Conservation (phyloP, 2,888 invertebrate species). For the Aphodius sticticus region DNA sequence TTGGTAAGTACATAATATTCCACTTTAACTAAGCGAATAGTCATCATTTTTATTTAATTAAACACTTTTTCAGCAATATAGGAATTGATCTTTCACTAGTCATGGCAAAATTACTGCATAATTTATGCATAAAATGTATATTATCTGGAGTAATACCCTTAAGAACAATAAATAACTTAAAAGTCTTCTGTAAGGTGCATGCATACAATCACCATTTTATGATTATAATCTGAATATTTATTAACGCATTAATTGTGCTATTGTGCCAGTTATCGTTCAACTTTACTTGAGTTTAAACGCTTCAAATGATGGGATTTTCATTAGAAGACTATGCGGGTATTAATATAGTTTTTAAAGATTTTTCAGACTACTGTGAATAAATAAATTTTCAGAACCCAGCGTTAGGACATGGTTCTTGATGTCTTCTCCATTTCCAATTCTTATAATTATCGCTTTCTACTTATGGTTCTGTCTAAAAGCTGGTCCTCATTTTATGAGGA, state of each 20-base stretch:
- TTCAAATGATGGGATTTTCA: neutral
- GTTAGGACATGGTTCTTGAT: conserved; percentile 64
- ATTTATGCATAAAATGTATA: neutral
- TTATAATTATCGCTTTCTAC: conserved; percentile 72
- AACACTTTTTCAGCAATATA: too few species aligned
- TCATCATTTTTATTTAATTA: too few species aligned
- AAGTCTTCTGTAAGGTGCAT: neutral
- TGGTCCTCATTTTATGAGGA: conserved; percentile 87
- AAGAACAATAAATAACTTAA: neutral
- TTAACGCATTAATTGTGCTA: too few species aligned
- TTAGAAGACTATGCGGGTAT: neutral
- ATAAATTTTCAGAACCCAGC: neutral
- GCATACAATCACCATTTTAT: too few species aligned
- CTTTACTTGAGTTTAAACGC: neutral
- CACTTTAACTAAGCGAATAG: too few species aligned
- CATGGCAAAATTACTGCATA: neutral
- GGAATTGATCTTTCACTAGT: neutral
- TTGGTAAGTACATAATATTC: too few species aligned
- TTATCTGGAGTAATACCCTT: neutral
- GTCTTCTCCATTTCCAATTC: conserved; percentile 73
- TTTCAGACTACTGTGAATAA: neutral
- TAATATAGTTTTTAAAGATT: neutral
- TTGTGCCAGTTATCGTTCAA: neutral
- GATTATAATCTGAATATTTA: too few species aligned
- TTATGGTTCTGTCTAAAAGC: conserved; percentile 76